These are phyloP conservation scores for Mythimna vitellina DNA, from an alignment of 2,888 invertebrate genomes.

Conservation along the genomic window DNA sequence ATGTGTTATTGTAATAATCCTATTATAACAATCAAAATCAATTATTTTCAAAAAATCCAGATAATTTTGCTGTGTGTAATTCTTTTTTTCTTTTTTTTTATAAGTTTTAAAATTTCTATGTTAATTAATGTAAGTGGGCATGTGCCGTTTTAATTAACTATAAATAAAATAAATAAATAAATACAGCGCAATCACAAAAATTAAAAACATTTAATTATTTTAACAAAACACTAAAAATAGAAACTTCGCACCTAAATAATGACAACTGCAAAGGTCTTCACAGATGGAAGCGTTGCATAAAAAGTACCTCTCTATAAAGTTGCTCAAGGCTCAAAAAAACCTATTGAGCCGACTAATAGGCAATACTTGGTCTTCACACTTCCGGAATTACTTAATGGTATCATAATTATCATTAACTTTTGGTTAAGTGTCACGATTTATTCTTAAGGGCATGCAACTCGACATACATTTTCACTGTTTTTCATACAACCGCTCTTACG, in stretches of 20 bases:
- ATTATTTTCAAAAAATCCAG: too few species aligned
- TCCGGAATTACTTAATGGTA: constrained; percentile 25
- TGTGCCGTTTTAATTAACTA: too few species aligned
- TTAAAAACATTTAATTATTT: constrained; percentile 10
- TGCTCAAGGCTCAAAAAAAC: constrained; percentile 49
- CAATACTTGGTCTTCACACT: constrained; percentile 7
- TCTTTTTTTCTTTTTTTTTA: too few species aligned
- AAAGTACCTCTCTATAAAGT: constrained; percentile 14
- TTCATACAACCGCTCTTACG: too few species aligned
- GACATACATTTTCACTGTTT: too few species aligned
- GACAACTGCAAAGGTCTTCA: constrained; percentile 42
- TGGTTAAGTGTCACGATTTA: constrained; percentile 8
- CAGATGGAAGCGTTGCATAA: constrained; percentile 36
- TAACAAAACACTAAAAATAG: background rate
- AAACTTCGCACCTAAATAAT: constrained; percentile 14
- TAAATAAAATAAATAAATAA: too few species aligned
- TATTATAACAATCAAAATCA: too few species aligned
- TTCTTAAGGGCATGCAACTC: background rate
- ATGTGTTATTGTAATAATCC: too few species aligned
- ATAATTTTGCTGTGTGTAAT: too few species aligned
- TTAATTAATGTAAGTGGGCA: too few species aligned
- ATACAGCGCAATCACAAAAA: constrained; percentile 2
- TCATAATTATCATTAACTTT: constrained; percentile 23
- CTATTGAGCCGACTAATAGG: constrained; percentile 14
- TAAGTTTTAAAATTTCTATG: too few species aligned